Base-by-base conservation (phyloP, 2,113 vertebrate species). In the Spea multiplicata region DNA sequence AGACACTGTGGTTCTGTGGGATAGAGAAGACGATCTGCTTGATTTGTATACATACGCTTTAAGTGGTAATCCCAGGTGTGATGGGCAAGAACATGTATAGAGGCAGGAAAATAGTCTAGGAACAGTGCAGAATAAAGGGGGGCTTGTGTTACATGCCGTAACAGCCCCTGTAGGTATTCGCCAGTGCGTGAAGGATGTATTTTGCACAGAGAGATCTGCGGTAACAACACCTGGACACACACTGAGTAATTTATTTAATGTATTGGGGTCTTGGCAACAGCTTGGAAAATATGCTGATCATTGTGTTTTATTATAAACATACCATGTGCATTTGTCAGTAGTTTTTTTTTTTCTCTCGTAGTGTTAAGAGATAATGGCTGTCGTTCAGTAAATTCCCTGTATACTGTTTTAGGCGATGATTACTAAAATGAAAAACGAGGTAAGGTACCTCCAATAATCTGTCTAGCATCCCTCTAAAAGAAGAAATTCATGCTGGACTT, bases 101-200 rank as follows among this genome's bases (percentile, higher is more conserved):
- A 87, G 82, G 84, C 83, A 85, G 80, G 85, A 85, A 87, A 88
- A 88, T 86, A 87, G 85, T 88, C 87, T 83, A 83, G 81, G 73
- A 83, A 86, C 84, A 85, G 84, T 85, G 86, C n/a, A 61, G 76
- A 72, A 55, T 83, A 86, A 80, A 78, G 82, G 81, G 81, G 76
- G 73, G 82, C 84, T 84, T 84, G 5, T 82, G 81, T 89, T 86
- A 84, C 84, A 83, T 77, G 81, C 82, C 83, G 85, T 78, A 85
- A 77, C 85, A 83, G 74, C 8, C n/a, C 75, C 81, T 85, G 83
- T 82, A 77, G 46, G 62, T 49, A 79, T 44, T 44, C 44, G 55
- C 70, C 16, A 73, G 77, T 66, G 70, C 71, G 62, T 75, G 73
- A 75, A 75, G 47, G 52, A 59, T 59, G 61, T 9, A 64, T 70